phyloP scores from a whole-genome alignment of 2,888 invertebrate species.

The Bombylius major region DNA sequence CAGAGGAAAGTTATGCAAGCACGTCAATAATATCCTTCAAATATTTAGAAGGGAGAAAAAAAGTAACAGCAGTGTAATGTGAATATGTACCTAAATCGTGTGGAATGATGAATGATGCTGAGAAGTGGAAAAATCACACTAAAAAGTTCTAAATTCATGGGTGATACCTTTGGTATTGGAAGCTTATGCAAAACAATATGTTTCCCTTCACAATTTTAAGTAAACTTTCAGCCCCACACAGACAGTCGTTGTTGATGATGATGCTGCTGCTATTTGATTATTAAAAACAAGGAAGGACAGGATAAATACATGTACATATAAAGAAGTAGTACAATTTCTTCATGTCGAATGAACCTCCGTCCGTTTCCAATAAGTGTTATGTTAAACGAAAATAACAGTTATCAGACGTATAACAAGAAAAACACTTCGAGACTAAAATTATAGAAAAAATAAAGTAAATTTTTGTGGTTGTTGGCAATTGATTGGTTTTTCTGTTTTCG shows the following conservation, averaged over 20 bases:
- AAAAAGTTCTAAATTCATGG: no score
- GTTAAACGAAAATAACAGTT: constrained; percentile 1
- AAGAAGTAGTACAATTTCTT: no score
- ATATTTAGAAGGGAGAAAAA: neutral
- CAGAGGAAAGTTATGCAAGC: neutral
- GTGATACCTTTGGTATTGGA: no score
- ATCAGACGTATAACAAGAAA: neutral
- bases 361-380: neutral
- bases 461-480: constrained; percentile 7
- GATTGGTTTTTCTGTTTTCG: constrained; percentile 4
- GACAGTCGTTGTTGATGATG: neutral
- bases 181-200: no score
- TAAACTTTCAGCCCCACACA: no score
- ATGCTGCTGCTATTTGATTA: constrained; percentile 1
- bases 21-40: neutral
- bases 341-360: no score
- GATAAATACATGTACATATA: no score
- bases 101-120: no score
- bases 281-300: neutral
- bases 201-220: no score
- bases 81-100: no score
- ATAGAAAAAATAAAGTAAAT: constrained; percentile 1
- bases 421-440: neutral
- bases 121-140: no score
- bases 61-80: neutral